Evolutionary conservation across 1,140 invertebrate species (phyloP), one percentile per base, ranked within the genome.

Genomic region (Heterodera schachtii): DNA sequence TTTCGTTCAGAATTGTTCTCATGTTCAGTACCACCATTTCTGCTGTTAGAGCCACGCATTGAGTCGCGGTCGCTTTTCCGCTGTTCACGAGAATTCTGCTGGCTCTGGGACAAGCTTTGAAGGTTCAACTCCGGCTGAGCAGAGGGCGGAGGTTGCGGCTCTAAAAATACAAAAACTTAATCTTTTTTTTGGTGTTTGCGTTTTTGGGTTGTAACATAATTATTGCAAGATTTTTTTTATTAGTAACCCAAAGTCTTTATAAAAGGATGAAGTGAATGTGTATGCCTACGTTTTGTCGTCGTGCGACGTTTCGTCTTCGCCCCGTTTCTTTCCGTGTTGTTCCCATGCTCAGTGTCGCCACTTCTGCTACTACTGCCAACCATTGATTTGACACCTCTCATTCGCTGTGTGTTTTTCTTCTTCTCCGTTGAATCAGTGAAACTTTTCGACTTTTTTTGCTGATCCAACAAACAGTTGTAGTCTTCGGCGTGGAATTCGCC

Each of bases 401-500:
- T 49, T 31, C 43, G 69, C n/a, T 52, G 69, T 31, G 47, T 16
- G 19, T 3, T 19, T 64, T 64, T 64, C 57, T 19, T 64, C 57
- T 83, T 84, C 43, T 47, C 49, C 75, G 5, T 31, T 16, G 21
- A 44, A 31, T 21, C 49, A 44, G 16, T 49, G 66, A 1, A 31
- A n/a, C 41, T 47, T 46, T 57, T 71, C 9, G 19, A 47, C 21
- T 49, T n/a, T 81, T 81, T 44, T 31, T 49, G 73, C 46, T 86
- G 60, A 5, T 73, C 49, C 47, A 78, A 80, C 57, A 64, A 64
- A 64, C 4, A 64, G 16, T 74, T 75, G 74, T 87, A 86, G 73
- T 86, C 85, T 47, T 86, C 85, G 13, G 87, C 85, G 78, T 86
- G 85, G 69, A 86, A 86, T 67, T 88, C 85, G 70, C 86, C 85